Conservation (phyloP, 1,140 invertebrate genomes). For the Drosophila bocki region DNA sequence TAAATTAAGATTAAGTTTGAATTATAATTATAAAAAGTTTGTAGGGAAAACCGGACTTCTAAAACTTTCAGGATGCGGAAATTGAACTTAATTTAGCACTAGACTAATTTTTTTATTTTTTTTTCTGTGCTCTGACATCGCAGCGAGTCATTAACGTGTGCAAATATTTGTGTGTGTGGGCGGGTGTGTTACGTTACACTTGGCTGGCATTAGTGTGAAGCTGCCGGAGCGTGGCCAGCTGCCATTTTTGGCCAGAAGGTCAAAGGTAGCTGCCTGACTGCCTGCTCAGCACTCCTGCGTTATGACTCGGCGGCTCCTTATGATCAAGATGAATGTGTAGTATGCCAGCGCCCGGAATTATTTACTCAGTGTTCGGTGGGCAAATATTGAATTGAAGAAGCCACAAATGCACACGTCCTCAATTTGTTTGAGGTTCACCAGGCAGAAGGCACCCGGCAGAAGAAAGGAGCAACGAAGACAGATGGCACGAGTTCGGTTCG, state of each 20-base stretch:
- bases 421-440: slow-evolving; percentile 18
- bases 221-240: slow-evolving; percentile 57
- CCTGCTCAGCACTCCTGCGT: slow-evolving; percentile 34
- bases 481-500: slow-evolving; percentile 32
- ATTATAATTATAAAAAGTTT: too few relatives aligned
- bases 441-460: neutral
- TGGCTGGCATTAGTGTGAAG: slow-evolving; percentile 60
- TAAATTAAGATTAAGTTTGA: neutral
- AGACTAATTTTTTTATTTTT: slow-evolving; percentile 7
- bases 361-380: slow-evolving; percentile 29
- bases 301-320: slow-evolving; percentile 42
- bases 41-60: neutral
- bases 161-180: slow-evolving; percentile 68
- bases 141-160: slow-evolving; percentile 72
- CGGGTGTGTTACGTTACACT: slow-evolving; percentile 46
- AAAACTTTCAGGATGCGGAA: neutral
- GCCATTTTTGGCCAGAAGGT: slow-evolving; percentile 71
- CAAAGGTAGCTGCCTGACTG: slow-evolving; percentile 47
- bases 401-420: slow-evolving; percentile 40
- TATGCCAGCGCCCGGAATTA: slow-evolving; percentile 33
- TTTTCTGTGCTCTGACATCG: slow-evolving; percentile 22
- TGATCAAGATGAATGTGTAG: slow-evolving; percentile 44
- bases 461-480: slow-evolving; percentile 13
- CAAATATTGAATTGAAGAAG: slow-evolving; percentile 51
- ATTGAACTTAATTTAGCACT: neutral